These are phyloP conservation scores for Charaxes varanes DNA, from an alignment of 1,140 invertebrate species.

Conservation along the genomic window DNA sequence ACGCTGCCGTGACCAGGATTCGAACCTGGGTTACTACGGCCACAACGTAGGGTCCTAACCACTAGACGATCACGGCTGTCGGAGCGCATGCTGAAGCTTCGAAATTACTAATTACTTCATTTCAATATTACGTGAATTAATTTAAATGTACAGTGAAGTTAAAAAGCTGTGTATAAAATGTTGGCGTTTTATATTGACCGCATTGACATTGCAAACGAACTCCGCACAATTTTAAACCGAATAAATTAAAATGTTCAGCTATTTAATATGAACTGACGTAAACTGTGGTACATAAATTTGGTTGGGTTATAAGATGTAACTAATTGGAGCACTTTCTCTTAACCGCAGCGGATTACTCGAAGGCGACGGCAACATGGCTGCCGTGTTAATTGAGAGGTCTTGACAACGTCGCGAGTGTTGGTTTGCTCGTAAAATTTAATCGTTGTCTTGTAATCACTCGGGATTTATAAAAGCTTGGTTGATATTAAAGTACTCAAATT, in stretches of 20 bases:
- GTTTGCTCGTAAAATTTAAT: neutral
- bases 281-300: neutral
- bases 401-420: neutral
- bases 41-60: constrained; percentile 34
- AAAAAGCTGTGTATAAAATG: too few relatives aligned
- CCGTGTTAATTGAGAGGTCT: neutral
- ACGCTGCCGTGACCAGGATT: constrained; percentile 35
- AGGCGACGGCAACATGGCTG: neutral
- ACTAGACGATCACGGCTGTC: constrained; percentile 32
- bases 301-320: neutral
- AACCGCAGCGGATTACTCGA: neutral
- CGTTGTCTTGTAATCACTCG: neutral
- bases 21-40: constrained; percentile 33
- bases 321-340: constrained; percentile 2
- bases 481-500: too few relatives aligned
- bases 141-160: too few relatives aligned
- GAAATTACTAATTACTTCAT: too few relatives aligned
- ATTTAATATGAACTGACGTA: neutral
- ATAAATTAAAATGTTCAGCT: constrained; percentile 1
- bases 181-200: neutral
- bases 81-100: too few relatives aligned
- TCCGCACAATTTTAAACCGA: neutral
- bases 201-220: neutral
- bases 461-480: constrained; percentile 1
- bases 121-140: too few relatives aligned